Conservation (phyloP, 1,140 invertebrate genomes). For the Zophobas atratus region DNA sequence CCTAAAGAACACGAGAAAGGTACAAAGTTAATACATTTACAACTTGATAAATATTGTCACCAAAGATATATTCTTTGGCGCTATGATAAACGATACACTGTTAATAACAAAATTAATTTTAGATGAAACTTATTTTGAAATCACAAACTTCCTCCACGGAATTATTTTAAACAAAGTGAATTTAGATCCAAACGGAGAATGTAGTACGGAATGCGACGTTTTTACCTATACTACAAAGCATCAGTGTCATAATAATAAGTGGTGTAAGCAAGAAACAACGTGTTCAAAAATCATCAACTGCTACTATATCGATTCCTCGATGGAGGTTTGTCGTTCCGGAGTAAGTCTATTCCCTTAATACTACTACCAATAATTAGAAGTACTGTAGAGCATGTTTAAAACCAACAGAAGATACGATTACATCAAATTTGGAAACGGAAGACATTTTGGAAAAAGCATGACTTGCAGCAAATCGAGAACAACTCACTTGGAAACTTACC, state of each 20-base stretch:
- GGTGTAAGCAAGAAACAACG: slow-evolving; percentile 75
- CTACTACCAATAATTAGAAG: slow-evolving; percentile 16
- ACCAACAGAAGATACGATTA: slow-evolving; percentile 15
- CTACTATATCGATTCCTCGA: slow-evolving; percentile 77
- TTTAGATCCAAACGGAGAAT: slow-evolving; percentile 80
- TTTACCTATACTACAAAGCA: slow-evolving; percentile 79
- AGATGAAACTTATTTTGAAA: no score
- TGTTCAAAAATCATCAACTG: slow-evolving; percentile 83
- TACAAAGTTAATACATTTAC: slow-evolving; percentile 58
- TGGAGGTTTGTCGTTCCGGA: slow-evolving; percentile 68
- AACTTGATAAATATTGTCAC: no score
- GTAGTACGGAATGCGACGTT: slow-evolving; percentile 81
- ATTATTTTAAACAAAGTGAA: slow-evolving; percentile 81
- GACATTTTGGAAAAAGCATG: no score
- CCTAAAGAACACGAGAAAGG: slow-evolving; percentile 76
- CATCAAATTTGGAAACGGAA: no score
- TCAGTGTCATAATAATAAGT: slow-evolving; percentile 80
- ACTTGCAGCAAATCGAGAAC: no score
- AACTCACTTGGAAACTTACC: no score
- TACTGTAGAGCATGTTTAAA: not conserved
- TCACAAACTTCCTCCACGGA: no score
- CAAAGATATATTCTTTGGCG: not conserved
- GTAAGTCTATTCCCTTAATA: not conserved
- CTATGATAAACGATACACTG: no score
- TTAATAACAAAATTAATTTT: no score